Base-by-base conservation (phyloP, 2,797 vertebrate genomes). In the Cryptoblepharus egeriae region DNA sequence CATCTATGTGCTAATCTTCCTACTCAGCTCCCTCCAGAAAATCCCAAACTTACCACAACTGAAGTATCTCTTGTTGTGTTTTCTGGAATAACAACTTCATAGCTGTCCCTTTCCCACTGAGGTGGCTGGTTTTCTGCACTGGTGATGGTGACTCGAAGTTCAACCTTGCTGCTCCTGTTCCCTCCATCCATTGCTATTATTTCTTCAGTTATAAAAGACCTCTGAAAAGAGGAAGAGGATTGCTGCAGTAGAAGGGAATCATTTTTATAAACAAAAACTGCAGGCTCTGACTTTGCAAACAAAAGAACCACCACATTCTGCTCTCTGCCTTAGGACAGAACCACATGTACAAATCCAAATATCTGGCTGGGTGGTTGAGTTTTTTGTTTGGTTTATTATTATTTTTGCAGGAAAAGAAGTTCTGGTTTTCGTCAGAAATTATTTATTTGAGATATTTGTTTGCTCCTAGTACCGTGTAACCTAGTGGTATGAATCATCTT, bases 51-150 rank as follows among this genome's bases (percentile, higher is more conserved):
- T 95, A 97, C 97, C 95, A 97, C 95, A 16, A 97, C 37, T 22
- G 95, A 86, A 0, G 95, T 93, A 94, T 97, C 97, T 73, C 95
- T 93, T 79, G 96, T 94, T 0, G 94, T 96, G 83, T 97, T 98
- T 85, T 97, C 97, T 1, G 96, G 96, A 84, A 98, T 95, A 87
- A 97, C 93, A 77, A 97, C 95, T 30, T 96, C 95, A 76, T 97
- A 97, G 89, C 88, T 96, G 82, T 97, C 96, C 81, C 93, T 96
- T 80, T 97, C 97, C 97, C 97, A 98, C 81, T 96, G 96, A 3
- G 97, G 97, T 39, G 97, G 97, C 90, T 97, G 96, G 90, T 97
- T 97, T 92, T 97, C 96, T 80, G 96, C 96, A 52, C 96, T 97
- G 72, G 96, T 97, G 90, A 97, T 94, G 86, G 96, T 96, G 81